These are phyloP conservation scores for Gadus macrocephalus DNA, from an alignment of 2,113 vertebrate species.

Conservation along the genomic window DNA sequence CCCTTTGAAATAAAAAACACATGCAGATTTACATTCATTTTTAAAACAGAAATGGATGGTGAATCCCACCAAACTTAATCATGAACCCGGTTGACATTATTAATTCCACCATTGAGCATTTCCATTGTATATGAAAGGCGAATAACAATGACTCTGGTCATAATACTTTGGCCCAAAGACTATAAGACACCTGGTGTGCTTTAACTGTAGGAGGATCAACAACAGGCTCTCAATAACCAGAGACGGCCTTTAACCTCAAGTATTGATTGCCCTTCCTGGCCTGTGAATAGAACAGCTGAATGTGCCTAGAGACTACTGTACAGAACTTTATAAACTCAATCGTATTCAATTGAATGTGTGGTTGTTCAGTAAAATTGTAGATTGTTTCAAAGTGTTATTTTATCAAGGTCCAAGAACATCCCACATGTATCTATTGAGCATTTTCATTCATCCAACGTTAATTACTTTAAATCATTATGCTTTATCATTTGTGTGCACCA, in stretches of 20 bases:
- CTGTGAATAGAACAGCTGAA: conserved; percentile 26
- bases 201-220: conserved; percentile 25
- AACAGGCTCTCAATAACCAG: too few relatives aligned
- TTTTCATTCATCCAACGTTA: too few relatives aligned
- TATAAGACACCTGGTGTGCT: conserved; percentile 60
- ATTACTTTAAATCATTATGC: too few relatives aligned
- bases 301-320: conserved; percentile 35
- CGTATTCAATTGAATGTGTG: too few relatives aligned
- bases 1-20: too few relatives aligned
- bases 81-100: neutral
- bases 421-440: too few relatives aligned
- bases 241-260: conserved; percentile 21
- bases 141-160: conserved; percentile 59
- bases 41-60: too few relatives aligned
- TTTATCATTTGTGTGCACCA: conserved; percentile 59
- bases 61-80: too few relatives aligned
- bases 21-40: too few relatives aligned
- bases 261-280: conserved; percentile 12
- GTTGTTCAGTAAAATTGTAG: too few relatives aligned
- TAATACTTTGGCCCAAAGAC: conserved; percentile 31
- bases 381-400: too few relatives aligned
- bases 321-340: neutral
- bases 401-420: too few relatives aligned
- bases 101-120: neutral
- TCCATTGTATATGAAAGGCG: conserved; percentile 32